phyloP scores from a whole-genome alignment of 2,113 vertebrate genomes.

The Myiopsitta monachus region DNA sequence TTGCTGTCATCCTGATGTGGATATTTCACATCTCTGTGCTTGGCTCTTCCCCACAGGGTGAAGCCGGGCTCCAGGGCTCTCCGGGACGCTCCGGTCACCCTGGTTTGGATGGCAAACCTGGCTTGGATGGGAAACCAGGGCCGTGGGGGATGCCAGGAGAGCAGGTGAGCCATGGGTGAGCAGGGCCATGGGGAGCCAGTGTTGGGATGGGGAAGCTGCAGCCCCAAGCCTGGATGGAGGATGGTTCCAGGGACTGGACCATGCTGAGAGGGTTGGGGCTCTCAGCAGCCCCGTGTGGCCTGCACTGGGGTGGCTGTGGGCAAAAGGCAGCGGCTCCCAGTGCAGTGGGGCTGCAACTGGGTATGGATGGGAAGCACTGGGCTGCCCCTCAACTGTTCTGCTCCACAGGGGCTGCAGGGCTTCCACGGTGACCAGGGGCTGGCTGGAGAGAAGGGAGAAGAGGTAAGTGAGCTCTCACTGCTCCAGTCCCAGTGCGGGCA shows the following conservation, averaged over 20 bases:
- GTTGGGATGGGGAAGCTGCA: background rate
- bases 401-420: slow-evolving; percentile 79
- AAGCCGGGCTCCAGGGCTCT: slow-evolving; percentile 73
- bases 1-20: rapidly evolving
- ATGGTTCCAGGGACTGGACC: background rate
- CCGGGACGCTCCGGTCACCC: slow-evolving; percentile 75
- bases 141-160: slow-evolving; percentile 73
- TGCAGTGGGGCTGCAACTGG: background rate
- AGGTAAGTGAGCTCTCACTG: slow-evolving; percentile 72
- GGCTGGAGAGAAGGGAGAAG: slow-evolving; percentile 84
- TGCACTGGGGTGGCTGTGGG: background rate
- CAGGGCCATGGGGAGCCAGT: background rate
- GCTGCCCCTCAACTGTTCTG: background rate
- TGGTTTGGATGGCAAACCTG: slow-evolving; percentile 78
- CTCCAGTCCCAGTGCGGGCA: rapidly evolving
- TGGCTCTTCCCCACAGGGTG: slow-evolving; percentile 72
- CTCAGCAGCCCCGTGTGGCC: background rate
- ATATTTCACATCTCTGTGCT: background rate
- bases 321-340: background rate
- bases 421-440: slow-evolving; percentile 83
- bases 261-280: background rate
- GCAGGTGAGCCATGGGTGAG: slow-evolving; percentile 58
- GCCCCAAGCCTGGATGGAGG: background rate
- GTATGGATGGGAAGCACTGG: background rate
- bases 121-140: slow-evolving; percentile 79